Conservation (phyloP, 1,140 invertebrate genomes). For the Aphelinus atriplicis region DNA sequence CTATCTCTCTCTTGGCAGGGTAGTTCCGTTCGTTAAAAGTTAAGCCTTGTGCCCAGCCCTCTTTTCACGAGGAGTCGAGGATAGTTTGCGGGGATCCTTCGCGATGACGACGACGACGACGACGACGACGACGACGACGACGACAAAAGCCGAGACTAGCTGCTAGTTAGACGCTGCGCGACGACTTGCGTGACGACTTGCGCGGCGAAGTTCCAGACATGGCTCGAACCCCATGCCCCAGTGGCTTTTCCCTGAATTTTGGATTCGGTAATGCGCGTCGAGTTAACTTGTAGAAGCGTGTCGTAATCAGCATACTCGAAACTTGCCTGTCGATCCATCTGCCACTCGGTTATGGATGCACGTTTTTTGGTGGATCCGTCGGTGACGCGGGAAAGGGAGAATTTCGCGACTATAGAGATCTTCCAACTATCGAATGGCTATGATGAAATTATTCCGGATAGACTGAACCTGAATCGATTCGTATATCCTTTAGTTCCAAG, state of each 20-base stretch:
- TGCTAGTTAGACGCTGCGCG: constrained; percentile 14
- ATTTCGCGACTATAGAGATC: no score
- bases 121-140: no score
- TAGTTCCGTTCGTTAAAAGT: constrained; percentile 28
- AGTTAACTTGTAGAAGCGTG: constrained; percentile 12
- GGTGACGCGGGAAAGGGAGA: no score
- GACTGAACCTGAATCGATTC: no score
- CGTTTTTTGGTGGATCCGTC: no score
- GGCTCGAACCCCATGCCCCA: constrained; percentile 8
- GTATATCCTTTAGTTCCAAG: no score
- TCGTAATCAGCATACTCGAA: constrained; percentile 39
- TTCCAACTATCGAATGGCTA: no score
- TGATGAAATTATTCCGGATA: no score
- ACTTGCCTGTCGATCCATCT: background rate
- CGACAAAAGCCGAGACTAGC: background rate
- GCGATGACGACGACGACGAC: no score
- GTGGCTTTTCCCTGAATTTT: constrained; percentile 11
- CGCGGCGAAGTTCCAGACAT: no score
- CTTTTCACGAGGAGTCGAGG: background rate
- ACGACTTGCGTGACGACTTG: background rate
- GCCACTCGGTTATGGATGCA: no score
- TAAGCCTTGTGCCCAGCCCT: background rate
- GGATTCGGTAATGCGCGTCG: constrained; percentile 21
- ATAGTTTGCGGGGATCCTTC: background rate
- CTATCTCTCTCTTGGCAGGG: background rate